phyloP scores from a whole-genome alignment of 2,888 invertebrate genomes.

The Tetanocera ferruginea region DNA sequence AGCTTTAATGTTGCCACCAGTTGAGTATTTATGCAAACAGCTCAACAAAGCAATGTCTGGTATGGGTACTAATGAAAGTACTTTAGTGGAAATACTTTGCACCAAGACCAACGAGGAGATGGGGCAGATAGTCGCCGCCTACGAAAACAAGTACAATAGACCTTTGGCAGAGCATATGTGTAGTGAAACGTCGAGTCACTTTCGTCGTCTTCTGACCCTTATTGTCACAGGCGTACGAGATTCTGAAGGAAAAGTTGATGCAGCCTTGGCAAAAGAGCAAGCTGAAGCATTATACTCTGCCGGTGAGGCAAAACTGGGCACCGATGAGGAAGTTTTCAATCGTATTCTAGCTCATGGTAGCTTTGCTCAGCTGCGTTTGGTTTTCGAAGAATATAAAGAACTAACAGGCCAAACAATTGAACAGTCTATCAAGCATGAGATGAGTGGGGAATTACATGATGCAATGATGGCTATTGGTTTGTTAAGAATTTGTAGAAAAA shows the following conservation, averaged over 20 bases:
- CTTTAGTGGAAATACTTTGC: constrained; percentile 82
- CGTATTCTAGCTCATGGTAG: constrained; percentile 80
- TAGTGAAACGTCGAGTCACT: constrained; percentile 82
- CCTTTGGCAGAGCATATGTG: constrained; percentile 81
- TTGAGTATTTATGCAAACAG: constrained; percentile 80
- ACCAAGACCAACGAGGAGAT: constrained; percentile 78
- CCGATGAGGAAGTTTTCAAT: constrained; percentile 79
- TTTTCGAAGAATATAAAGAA: constrained; percentile 80
- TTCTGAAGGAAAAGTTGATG: constrained; percentile 75
- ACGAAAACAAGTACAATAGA: constrained; percentile 76
- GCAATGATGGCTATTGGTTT: constrained; percentile 78
- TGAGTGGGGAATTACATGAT: constrained; percentile 76
- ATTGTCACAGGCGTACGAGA: constrained; percentile 77
- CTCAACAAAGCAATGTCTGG: constrained; percentile 81
- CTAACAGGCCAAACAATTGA: constrained; percentile 79
- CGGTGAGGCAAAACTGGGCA: constrained; percentile 79
- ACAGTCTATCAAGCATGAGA: constrained; percentile 77
- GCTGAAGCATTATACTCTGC: constrained; percentile 80
- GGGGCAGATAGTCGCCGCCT: constrained; percentile 74
- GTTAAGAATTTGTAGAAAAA: background rate
- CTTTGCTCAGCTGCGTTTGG: constrained; percentile 77
- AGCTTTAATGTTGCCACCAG: constrained; percentile 77
- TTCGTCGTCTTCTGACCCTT: constrained; percentile 80
- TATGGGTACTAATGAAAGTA: constrained; percentile 79
- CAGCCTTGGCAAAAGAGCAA: constrained; percentile 76